Base-by-base conservation (phyloP, 2,113 vertebrate genomes). In the Phasianus colchicus region DNA sequence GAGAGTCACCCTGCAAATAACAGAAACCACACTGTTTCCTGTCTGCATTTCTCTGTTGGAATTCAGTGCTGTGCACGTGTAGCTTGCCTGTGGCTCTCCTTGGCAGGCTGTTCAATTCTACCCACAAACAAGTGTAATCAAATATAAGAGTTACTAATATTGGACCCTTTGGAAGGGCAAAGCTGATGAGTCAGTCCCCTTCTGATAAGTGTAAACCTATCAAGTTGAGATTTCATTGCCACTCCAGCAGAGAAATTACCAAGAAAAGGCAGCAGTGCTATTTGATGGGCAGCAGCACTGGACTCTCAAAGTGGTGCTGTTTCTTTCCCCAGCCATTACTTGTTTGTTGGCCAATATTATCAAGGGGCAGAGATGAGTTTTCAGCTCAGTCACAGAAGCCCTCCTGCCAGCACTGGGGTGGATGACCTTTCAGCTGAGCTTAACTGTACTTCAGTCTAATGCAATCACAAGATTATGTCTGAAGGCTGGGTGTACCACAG, bases 31-130 rank as follows among this genome's bases (percentile, higher is more conserved):
- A 24, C 13, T 32, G 3, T 60, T 27, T 78, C 25, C 16, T 50
- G n/a, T 24, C 11, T 40, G 13, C 4, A 3, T 42, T 52, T 12
- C 22, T 81, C 6, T 3, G 13, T 25, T 69, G 11, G 25, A 81
- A 48, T 25, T 6, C 6, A 5, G 7, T 40, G 40, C 0, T 0
- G 42, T 32, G n/a, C n/a, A 27, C 11, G 7, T 6, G 29, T 13
- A 19, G 10, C 16, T 4, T 88, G 34, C 9, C 12, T 67, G 14
- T 1, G 1, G 30, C 8, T 75, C 27, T 60, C 29, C 21, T 25
- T 36, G 30, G 38, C 12, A 11, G 34, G 22, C 4, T 25, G 32
- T 58, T 72, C 3, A 2, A 20, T 74, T 86, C 45, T 45, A 13
- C 0, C 13, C 57, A 58, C 13, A n/a, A 4, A 32, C 18, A 21